These are phyloP conservation scores for Dorcus parallelipipedus DNA, from an alignment of 2,888 invertebrate genomes.

Conservation along the genomic window DNA sequence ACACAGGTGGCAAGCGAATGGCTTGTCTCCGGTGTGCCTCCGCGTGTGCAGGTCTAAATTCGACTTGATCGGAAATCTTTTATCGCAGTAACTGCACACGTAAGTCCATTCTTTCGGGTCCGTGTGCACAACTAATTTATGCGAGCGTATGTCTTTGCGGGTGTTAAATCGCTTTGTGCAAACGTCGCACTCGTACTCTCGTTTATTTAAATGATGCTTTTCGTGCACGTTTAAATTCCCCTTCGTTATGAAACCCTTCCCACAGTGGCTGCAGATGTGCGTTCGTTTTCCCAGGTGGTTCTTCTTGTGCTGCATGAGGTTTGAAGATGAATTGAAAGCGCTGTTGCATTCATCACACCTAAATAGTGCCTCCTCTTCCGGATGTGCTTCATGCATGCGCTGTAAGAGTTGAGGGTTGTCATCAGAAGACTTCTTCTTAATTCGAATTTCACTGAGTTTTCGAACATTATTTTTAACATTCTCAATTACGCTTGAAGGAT, in stretches of 20 bases:
- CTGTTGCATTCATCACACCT: conserved; percentile 33
- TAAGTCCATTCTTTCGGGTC: conserved; percentile 35
- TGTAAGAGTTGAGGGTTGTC: conserved; percentile 16
- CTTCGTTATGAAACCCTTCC: conserved; percentile 46
- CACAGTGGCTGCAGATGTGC: conserved; percentile 37
- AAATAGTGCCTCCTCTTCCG: no score
- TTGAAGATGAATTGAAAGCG: conserved; percentile 33
- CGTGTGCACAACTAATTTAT: conserved; percentile 39
- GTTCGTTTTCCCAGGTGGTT: conserved; percentile 34
- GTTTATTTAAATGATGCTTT: conserved; percentile 33
- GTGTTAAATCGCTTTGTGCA: conserved; percentile 39
- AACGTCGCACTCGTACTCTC: conserved; percentile 35
- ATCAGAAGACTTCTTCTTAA: no score
- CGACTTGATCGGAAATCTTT: conserved; percentile 25
- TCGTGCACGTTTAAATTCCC: conserved; percentile 36
- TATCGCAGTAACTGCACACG: conserved; percentile 24
- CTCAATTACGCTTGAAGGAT: no score
- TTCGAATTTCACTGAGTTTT: no score
- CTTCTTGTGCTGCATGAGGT: conserved; percentile 35
- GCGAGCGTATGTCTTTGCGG: conserved; percentile 35
- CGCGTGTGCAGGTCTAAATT: conserved; percentile 24
- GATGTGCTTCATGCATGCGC: conserved; percentile 14
- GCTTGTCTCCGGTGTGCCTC: conserved; percentile 26
- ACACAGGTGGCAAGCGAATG: conserved; percentile 28
- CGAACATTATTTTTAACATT: no score